Conservation (phyloP, 2,113 vertebrate genomes). For the Xiphias gladius region DNA sequence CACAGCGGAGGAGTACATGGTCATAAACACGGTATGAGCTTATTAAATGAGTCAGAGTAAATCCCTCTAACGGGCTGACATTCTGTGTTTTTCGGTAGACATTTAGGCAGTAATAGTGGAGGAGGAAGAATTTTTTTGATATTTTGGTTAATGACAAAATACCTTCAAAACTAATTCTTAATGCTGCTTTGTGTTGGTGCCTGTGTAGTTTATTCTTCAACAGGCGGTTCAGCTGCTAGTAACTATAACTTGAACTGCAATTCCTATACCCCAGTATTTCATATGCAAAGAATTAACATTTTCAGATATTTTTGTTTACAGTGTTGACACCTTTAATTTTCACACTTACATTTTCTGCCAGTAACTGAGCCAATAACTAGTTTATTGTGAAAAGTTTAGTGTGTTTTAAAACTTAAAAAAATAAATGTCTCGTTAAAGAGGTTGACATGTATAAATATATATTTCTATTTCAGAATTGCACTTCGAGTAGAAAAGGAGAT, state of each 20-base stretch:
- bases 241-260: not conserved
- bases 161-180: not conserved
- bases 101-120: constrained; percentile 17
- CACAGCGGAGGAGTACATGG: constrained; percentile 25
- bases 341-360: too few species aligned
- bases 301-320: too few species aligned
- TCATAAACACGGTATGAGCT: constrained; percentile 39
- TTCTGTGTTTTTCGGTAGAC: constrained; percentile 45
- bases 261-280: too few species aligned
- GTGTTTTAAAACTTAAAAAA: too few species aligned
- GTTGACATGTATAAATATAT: not conserved
- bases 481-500: not conserved
- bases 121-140: not conserved
- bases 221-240: not conserved
- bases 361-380: too few species aligned
- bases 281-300: too few species aligned
- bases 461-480: not conserved
- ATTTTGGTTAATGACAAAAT: not conserved
- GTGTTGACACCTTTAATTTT: too few species aligned
- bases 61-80: constrained; percentile 56
- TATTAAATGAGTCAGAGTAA: constrained; percentile 68
- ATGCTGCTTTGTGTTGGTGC: not conserved
- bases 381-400: too few species aligned
- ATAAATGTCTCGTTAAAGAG: not conserved
- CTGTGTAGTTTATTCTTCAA: not conserved